Evolutionary conservation across 1,140 invertebrate species (phyloP).

Genomic region (Mizuhopecten yessoensis): DNA sequence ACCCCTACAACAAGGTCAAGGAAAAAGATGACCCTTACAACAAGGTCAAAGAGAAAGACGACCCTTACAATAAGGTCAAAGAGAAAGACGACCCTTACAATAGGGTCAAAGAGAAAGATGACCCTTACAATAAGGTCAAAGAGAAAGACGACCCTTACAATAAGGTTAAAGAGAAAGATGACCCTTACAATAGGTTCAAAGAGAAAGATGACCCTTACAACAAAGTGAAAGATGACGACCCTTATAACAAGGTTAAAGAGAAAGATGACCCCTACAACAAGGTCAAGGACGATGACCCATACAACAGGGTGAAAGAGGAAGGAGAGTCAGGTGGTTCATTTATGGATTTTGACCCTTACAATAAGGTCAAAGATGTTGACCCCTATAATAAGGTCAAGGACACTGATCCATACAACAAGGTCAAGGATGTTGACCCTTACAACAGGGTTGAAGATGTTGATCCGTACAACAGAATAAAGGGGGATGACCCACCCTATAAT

Average conservation of each 20-base stretch:
- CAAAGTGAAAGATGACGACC: slow-evolving; percentile 59
- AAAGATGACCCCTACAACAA: slow-evolving; percentile 56
- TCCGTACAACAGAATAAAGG: slow-evolving; percentile 56
- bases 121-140: slow-evolving; percentile 60
- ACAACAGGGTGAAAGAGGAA: slow-evolving; percentile 69
- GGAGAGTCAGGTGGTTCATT: slow-evolving; percentile 53
- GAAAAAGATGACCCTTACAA: slow-evolving; percentile 39
- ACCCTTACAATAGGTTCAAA: slow-evolving; percentile 57
- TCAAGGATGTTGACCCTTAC: slow-evolving; percentile 67
- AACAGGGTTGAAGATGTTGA: slow-evolving; percentile 67
- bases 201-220: slow-evolving; percentile 60
- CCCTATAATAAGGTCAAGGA: slow-evolving; percentile 52
- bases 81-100: slow-evolving; percentile 70
- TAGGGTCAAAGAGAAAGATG: slow-evolving; percentile 69
- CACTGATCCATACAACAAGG: slow-evolving; percentile 59
- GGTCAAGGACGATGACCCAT: slow-evolving; percentile 70
- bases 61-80: slow-evolving; percentile 56
- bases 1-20: slow-evolving; percentile 51
- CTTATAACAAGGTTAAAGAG: slow-evolving; percentile 57
- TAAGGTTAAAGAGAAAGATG: slow-evolving; percentile 53
- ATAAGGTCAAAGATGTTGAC: slow-evolving; percentile 58
- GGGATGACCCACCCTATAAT: slow-evolving; percentile 46
- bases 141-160: slow-evolving; percentile 65
- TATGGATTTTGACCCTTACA: slow-evolving; percentile 59
- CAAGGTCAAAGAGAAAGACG: slow-evolving; percentile 42